Conservation (phyloP, 2,113 vertebrate species). For the Eretmochelys imbricata region DNA sequence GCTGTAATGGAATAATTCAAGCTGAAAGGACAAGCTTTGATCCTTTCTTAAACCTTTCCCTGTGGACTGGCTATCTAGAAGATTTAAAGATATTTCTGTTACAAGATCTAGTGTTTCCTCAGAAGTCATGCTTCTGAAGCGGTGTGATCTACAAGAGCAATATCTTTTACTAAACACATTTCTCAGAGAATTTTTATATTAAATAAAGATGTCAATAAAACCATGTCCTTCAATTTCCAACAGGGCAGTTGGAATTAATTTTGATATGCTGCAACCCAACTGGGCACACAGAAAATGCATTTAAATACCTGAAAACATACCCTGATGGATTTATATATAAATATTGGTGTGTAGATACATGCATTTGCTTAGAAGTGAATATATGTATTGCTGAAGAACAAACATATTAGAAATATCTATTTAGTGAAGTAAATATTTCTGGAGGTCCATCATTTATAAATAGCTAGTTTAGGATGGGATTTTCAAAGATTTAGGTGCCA, state of each 20-base stretch:
- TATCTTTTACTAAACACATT: slow-evolving; percentile 71
- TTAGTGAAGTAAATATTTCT: slow-evolving; percentile 8
- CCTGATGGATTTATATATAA: not conserved
- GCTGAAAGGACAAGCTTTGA: slow-evolving; percentile 89
- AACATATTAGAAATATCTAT: not conserved
- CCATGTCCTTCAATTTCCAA: slow-evolving; percentile 5
- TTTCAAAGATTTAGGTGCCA: slow-evolving; percentile 41
- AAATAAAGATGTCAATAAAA: slow-evolving; percentile 72
- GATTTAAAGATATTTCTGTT: slow-evolving; percentile 91
- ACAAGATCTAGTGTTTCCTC: slow-evolving; percentile 84
- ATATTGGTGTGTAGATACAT: slow-evolving; percentile 1
- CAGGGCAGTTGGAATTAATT: slow-evolving; percentile 2
- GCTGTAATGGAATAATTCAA: slow-evolving; percentile 92
- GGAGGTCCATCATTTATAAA: slow-evolving; percentile 22
- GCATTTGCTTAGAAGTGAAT: not conserved
- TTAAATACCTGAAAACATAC: slow-evolving; percentile 15
- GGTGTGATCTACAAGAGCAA: slow-evolving; percentile 70
- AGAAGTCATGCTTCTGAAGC: slow-evolving; percentile 80
- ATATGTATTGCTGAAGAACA: slow-evolving; percentile 51
- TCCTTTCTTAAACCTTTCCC: slow-evolving; percentile 91
- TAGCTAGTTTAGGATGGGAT: slow-evolving; percentile 12
- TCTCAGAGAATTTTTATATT: slow-evolving; percentile 50
- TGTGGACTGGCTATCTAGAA: slow-evolving; percentile 86
- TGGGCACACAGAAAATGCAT: slow-evolving; percentile 7
- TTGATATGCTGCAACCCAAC: slow-evolving; percentile 31